Evolutionary conservation across 1,140 invertebrate genomes (phyloP).

Genomic region (Lycorma delicatula): DNA sequence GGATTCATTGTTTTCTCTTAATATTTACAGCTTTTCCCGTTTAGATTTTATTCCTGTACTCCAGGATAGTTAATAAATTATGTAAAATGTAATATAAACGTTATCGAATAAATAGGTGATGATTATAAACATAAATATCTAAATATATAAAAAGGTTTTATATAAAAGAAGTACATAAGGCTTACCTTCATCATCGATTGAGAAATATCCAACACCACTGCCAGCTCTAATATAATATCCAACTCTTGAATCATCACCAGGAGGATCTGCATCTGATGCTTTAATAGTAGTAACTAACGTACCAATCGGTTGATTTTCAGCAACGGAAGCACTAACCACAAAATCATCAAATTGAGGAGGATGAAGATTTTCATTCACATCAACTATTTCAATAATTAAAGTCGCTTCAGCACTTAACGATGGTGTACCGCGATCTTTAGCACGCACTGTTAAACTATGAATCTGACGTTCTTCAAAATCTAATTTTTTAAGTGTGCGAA

Average conservation of each 20-base stretch:
- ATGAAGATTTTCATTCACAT: slow-evolving; percentile 86
- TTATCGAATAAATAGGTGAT: too few species aligned
- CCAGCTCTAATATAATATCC: slow-evolving; percentile 82
- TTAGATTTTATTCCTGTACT: too few species aligned
- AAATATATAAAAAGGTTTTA: too few species aligned
- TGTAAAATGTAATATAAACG: too few species aligned
- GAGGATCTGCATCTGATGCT: slow-evolving; percentile 69
- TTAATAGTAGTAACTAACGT: slow-evolving; percentile 65
- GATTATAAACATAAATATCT: too few species aligned
- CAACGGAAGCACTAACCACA: slow-evolving; percentile 57
- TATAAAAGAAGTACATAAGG: too few species aligned
- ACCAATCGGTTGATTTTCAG: slow-evolving; percentile 65
- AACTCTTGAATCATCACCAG: slow-evolving; percentile 66
- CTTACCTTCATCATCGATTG: slow-evolving; percentile 83
- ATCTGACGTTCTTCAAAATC: slow-evolving; percentile 84
- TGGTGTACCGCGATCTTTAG: slow-evolving; percentile 68
- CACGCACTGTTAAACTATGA: slow-evolving; percentile 76
- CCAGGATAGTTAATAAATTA: too few species aligned
- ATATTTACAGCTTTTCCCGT: too few species aligned
- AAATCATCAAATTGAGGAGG: slow-evolving; percentile 78
- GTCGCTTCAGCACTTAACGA: slow-evolving; percentile 62
- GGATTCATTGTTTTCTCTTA: too few species aligned
- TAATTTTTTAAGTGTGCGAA: slow-evolving; percentile 62
- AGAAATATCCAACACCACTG: slow-evolving; percentile 82
- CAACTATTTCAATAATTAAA: slow-evolving; percentile 77